A percentile compares a stretch with the other conserved stretches of the same genome.
These are phyloP conservation scores for Nematopogon swammerdamellus DNA, from an alignment of 2,888 invertebrate species.

Conservation along the genomic window DNA sequence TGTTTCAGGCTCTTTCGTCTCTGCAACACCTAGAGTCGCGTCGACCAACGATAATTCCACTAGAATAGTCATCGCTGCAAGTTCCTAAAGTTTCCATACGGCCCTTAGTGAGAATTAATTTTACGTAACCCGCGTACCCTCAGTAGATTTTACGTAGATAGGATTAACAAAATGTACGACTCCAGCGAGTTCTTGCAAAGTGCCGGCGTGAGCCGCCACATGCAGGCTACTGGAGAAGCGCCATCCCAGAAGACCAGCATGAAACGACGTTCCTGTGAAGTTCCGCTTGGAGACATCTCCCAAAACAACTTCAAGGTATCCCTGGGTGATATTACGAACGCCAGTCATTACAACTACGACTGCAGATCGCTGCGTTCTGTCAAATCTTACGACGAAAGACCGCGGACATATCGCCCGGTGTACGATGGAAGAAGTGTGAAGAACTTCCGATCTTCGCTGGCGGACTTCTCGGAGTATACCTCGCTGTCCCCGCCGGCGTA, in stretches of 20 bases:
- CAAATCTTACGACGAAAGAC: constrained; percentile 31
- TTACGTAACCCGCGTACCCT: too few species aligned
- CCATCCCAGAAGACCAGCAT: constrained; percentile 47
- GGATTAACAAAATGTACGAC: constrained; percentile 34
- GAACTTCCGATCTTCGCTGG: constrained; percentile 41
- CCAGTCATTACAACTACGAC: constrained; percentile 35
- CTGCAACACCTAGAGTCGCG: constrained; percentile 9
- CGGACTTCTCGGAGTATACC: constrained; percentile 32
- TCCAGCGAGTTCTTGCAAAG: constrained; percentile 47
- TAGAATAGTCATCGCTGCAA: constrained; percentile 37
- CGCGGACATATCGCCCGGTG: constrained; percentile 35
- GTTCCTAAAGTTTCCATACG: constrained; percentile 37
- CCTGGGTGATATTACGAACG: constrained; percentile 35
- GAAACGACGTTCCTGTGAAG: constrained; percentile 47
- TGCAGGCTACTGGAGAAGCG: constrained; percentile 47
- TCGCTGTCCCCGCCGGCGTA: constrained; percentile 38
- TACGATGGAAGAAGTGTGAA: constrained; percentile 40
- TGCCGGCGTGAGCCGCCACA: constrained; percentile 46
- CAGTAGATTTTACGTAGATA: constrained; percentile 22
- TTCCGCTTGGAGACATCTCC: constrained; percentile 44
- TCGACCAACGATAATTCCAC: constrained; percentile 41
- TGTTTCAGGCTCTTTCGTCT: constrained; percentile 37
- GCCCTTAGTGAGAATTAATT: constrained; percentile 1
- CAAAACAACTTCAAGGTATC: constrained; percentile 50
- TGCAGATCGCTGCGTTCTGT: constrained; percentile 35